Evolutionary conservation across 1,140 invertebrate genomes (phyloP).

Genomic region (Melipona quadrifasciata): DNA sequence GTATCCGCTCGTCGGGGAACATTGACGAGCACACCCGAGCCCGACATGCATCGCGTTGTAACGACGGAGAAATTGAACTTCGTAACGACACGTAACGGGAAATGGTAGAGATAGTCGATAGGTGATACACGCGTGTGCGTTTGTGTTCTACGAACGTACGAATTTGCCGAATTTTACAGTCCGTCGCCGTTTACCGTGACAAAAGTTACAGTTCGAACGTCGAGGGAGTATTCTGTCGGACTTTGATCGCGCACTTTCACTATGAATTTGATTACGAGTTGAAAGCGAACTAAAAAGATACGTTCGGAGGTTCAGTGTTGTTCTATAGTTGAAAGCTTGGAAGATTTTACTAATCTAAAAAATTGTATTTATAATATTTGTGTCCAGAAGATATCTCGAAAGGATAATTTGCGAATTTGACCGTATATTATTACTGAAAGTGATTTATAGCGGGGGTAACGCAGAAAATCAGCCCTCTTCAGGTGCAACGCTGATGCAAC

Average conservation of each 20-base stretch:
- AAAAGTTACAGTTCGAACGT: neutral
- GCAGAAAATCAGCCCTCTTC: too few relatives aligned
- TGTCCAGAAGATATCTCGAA: too few relatives aligned
- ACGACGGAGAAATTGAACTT: constrained; percentile 7
- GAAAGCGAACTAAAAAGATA: too few relatives aligned
- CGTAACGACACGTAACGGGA: neutral
- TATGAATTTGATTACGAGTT: neutral
- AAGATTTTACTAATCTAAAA: too few relatives aligned
- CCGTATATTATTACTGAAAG: too few relatives aligned
- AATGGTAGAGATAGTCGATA: neutral
- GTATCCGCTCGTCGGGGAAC: neutral
- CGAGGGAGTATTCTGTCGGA: neutral
- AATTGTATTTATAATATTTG: too few relatives aligned
- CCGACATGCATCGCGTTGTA: neutral
- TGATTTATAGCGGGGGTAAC: too few relatives aligned
- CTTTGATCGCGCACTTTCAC: neutral
- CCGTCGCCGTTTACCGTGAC: neutral
- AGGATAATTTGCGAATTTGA: too few relatives aligned
- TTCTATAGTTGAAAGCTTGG: neutral
- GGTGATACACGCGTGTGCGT: neutral
- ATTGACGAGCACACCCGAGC: neutral
- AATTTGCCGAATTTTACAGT: neutral
- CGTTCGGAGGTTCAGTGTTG: too few relatives aligned
- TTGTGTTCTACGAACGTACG: neutral
- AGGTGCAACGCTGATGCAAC: too few relatives aligned